Conservation (phyloP, 1,140 invertebrate genomes). For the Euura lappo region DNA sequence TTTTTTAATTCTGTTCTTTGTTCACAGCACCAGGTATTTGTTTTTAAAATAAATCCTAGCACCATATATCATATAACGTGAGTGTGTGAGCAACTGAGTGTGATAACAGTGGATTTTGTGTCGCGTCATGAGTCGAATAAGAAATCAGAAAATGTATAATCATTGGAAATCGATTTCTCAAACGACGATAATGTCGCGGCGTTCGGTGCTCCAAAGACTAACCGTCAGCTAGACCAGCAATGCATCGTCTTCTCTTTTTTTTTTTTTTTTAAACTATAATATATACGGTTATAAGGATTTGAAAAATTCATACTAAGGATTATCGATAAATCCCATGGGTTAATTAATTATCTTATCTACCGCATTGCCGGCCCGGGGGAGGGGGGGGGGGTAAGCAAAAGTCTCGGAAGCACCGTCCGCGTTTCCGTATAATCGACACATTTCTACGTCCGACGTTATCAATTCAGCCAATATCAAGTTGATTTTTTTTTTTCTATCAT, state of each 20-base stretch:
- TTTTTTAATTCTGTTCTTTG: not conserved
- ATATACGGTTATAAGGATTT: not conserved
- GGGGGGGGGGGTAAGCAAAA: not conserved
- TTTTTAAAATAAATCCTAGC: not conserved
- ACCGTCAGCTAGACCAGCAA: constrained; percentile 1
- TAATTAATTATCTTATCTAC: not conserved
- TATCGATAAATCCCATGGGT: not conserved
- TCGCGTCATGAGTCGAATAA: not conserved
- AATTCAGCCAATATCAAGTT: too few relatives aligned
- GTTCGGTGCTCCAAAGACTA: not conserved
- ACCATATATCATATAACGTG: not conserved
- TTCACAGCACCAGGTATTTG: not conserved
- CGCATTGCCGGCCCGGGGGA: not conserved
- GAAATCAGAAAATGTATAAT: too few relatives aligned
- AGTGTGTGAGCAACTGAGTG: not conserved
- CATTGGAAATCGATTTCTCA: too few relatives aligned
- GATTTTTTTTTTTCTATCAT: too few relatives aligned
- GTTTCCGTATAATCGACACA: too few relatives aligned
- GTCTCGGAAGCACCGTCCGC: not conserved
- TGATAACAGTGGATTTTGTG: not conserved
- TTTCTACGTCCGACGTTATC: too few relatives aligned
- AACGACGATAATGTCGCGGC: not conserved
- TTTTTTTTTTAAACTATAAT: not conserved
- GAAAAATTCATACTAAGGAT: constrained; percentile 2
- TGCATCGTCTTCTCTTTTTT: not conserved